These are phyloP conservation scores for Chrysocyon brachyurus DNA, from an alignment of 2,797 vertebrate genomes.

Conservation along the genomic window DNA sequence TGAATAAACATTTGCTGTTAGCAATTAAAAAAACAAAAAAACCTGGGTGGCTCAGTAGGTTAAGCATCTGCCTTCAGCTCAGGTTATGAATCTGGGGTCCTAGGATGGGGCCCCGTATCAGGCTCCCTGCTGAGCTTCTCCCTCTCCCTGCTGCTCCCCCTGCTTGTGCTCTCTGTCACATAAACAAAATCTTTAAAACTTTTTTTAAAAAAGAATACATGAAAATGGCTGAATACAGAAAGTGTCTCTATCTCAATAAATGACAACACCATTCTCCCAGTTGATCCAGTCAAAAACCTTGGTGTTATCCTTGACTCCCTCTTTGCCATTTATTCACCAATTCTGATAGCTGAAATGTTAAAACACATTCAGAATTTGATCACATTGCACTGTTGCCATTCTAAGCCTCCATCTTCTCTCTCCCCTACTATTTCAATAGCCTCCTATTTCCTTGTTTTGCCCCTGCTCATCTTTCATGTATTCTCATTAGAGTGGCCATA, in stretches of 20 bases:
- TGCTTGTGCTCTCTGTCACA: no score
- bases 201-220: no score
- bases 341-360: neutral
- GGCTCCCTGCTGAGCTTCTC: no score
- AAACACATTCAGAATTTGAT: slow-evolving; percentile 34
- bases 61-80: no score
- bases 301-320: neutral
- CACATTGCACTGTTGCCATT: neutral
- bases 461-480: neutral
- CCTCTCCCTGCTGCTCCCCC: no score
- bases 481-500: neutral
- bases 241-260: neutral
- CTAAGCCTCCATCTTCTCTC: neutral
- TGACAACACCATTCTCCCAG: neutral
- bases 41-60: no score
- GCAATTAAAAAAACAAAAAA: slow-evolving; percentile 44
- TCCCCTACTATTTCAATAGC: neutral
- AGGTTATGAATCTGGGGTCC: no score
- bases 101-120: no score
- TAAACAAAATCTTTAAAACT: no score
- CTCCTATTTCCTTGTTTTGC: slow-evolving; percentile 1
- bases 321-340: neutral
- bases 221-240: neutral
- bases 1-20: slow-evolving; percentile 86
- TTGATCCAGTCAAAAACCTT: neutral